Conservation (phyloP, 1,140 invertebrate genomes). For the Procambarus clarkii region DNA sequence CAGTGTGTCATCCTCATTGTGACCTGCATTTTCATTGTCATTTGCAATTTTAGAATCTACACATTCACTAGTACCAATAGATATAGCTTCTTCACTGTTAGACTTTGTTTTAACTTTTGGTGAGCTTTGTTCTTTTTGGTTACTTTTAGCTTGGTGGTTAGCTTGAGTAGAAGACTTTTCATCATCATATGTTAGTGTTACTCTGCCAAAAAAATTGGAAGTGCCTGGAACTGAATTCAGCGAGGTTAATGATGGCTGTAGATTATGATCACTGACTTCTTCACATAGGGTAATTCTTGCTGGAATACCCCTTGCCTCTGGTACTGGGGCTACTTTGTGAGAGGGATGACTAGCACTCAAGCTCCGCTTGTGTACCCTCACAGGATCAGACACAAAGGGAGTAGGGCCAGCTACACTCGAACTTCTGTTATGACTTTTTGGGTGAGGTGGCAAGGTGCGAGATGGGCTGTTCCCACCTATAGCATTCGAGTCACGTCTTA, state of each 20-base stretch:
- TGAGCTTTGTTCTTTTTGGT: background rate
- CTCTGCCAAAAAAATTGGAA: background rate
- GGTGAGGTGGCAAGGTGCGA: slow-evolving; percentile 13
- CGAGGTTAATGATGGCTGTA: background rate
- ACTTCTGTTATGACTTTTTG: slow-evolving; percentile 45
- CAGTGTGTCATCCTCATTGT: slow-evolving; percentile 19
- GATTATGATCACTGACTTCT: slow-evolving; percentile 33
- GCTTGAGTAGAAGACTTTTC: background rate
- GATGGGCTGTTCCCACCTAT: slow-evolving; percentile 38
- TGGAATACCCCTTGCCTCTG: slow-evolving; percentile 37
- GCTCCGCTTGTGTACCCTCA: slow-evolving; percentile 52
- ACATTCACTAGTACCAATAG: slow-evolving; percentile 4
- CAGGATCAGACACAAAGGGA: slow-evolving; percentile 45
- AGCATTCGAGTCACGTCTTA: slow-evolving; percentile 49
- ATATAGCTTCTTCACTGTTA: background rate
- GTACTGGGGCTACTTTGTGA: slow-evolving; percentile 49
- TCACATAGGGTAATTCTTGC: slow-evolving; percentile 56
- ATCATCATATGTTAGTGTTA: background rate
- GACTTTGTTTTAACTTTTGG: background rate
- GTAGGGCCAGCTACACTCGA: slow-evolving; percentile 52
- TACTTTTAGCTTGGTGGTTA: background rate
- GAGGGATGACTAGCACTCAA: slow-evolving; percentile 53
- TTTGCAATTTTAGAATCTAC: background rate
- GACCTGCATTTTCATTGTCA: background rate
- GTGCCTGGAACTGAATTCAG: slow-evolving; percentile 43